These are phyloP conservation scores for Synaphobranchus kaupii DNA, from an alignment of 2,797 vertebrate genomes.

Conservation along the genomic window DNA sequence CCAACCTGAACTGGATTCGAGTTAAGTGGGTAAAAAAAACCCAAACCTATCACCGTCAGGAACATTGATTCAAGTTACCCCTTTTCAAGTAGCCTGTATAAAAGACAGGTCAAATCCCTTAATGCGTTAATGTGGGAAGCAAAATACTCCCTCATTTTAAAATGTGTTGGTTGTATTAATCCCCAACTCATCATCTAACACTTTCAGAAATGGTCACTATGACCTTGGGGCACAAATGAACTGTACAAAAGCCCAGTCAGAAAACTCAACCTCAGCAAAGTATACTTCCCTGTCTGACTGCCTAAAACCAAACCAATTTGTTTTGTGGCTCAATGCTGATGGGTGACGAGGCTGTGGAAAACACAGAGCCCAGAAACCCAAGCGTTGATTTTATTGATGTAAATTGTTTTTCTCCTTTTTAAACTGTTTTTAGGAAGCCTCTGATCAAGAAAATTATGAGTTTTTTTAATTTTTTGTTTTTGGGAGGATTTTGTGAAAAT, in stretches of 20 bases:
- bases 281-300: not conserved
- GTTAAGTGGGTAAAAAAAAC: not conserved
- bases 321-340: not conserved
- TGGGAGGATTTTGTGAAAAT: too few species aligned
- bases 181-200: not conserved
- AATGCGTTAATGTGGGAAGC: constrained; percentile 1
- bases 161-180: not conserved
- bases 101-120: not conserved
- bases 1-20: not conserved
- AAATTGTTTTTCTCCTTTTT: too few species aligned
- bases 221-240: constrained; percentile 22
- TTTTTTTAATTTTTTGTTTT: too few species aligned
- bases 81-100: not conserved
- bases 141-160: not conserved
- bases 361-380: not conserved
- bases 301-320: not conserved
- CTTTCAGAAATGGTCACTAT: constrained; percentile 37
- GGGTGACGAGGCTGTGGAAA: not conserved
- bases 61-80: not conserved
- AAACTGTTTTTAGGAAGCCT: too few species aligned
- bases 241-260: not conserved
- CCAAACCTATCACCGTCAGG: not conserved
- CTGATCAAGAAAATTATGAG: too few species aligned
- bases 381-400: too few species aligned
- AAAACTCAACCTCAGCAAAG: not conserved